Percentiles rank a stretch among this genome's conserved stretches.
These are phyloP conservation scores for Misgurnus mizolepis DNA, from an alignment of 2,113 vertebrate species.

Conservation along the genomic window DNA sequence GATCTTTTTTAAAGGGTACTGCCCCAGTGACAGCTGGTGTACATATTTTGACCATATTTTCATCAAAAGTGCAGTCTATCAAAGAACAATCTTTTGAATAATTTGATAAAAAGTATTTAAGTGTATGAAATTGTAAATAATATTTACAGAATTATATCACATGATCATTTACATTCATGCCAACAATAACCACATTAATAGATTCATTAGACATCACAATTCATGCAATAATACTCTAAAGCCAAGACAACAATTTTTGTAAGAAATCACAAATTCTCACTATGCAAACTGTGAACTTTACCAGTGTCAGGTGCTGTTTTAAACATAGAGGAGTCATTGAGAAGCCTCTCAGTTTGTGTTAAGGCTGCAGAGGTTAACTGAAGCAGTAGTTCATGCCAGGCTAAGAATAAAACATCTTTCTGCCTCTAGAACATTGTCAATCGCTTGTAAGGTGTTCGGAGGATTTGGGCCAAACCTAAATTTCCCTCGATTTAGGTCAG, in stretches of 20 bases:
- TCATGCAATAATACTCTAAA: slow-evolving; percentile 42
- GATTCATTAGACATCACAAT: slow-evolving; percentile 40
- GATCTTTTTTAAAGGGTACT: too few relatives aligned
- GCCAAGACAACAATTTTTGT: slow-evolving; percentile 3
- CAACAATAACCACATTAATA: slow-evolving; percentile 74
- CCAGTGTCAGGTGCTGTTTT: neutral
- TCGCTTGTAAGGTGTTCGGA: slow-evolving; percentile 27
- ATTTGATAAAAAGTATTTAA: neutral
- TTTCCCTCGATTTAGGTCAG: slow-evolving; percentile 51
- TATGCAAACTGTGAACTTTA: slow-evolving; percentile 49
- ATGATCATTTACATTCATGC: slow-evolving; percentile 80
- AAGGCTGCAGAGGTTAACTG: neutral
- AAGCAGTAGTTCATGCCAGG: slow-evolving; percentile 15
- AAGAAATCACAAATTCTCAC: slow-evolving; percentile 6
- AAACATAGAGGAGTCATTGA: neutral
- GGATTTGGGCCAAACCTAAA: slow-evolving; percentile 49
- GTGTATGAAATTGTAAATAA: neutral
- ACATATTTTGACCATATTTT: too few relatives aligned
- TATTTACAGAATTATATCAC: neutral
- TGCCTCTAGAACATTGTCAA: slow-evolving; percentile 45
- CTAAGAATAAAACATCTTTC: neutral
- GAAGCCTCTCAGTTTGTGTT: neutral
- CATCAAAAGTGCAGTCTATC: neutral
- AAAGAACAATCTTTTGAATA: neutral
- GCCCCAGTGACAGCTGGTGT: too few relatives aligned